phyloP scores from a whole-genome alignment of 1,140 invertebrate species.

The Nasonia vitripennis region DNA sequence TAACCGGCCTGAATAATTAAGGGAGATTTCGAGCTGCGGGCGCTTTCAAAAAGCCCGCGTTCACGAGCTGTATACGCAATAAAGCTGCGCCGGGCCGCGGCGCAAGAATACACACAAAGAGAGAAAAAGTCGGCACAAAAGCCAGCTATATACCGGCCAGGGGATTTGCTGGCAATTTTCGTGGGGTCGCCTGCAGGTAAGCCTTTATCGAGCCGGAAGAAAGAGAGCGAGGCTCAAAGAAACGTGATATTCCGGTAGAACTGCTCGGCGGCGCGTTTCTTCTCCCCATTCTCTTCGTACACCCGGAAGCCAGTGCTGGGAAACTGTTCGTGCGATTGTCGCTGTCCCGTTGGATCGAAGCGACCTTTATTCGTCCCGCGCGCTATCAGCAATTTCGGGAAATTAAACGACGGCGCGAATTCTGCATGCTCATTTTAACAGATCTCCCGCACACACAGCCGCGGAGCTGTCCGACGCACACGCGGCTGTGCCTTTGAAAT shows the following conservation, averaged over 20 bases:
- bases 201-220: not conserved
- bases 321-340: not conserved
- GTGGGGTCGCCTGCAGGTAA: constrained; percentile 21
- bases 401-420: not conserved
- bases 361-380: not conserved
- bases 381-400: not conserved
- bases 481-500: not conserved
- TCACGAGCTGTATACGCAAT: too few species aligned
- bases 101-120: not conserved
- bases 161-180: constrained; percentile 30
- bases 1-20: constrained; percentile 10
- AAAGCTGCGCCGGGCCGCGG: too few species aligned
- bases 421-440: constrained; percentile 6
- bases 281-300: not conserved
- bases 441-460: not conserved
- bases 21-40: not conserved
- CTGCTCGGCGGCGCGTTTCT: not conserved
- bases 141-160: not conserved
- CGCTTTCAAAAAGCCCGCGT: not conserved
- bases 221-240: not conserved
- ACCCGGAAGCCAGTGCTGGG: not conserved
- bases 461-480: not conserved
- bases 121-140: not conserved
- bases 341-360: not conserved
- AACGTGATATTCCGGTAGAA: not conserved